A percentile compares a stretch with the other conserved stretches of the same genome.
Conservation (phyloP, 2,797 vertebrate species). For the Staurois parvus region DNA sequence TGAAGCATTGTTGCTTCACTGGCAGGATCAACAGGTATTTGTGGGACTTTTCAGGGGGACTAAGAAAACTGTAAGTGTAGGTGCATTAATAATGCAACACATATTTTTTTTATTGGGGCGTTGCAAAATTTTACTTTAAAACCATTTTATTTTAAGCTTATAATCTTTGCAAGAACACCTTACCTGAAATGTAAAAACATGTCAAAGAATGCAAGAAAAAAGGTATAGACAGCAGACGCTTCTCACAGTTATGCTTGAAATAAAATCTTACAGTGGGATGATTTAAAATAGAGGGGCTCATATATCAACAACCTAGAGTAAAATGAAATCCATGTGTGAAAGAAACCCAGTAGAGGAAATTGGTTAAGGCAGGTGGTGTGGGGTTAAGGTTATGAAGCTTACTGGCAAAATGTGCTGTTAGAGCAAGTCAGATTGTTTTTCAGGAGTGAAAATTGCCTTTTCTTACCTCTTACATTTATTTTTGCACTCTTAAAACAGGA, state of each 20-base stretch:
- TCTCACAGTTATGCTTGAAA: neutral
- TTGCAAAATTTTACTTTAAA: too few species aligned
- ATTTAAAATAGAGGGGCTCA: constrained; percentile 37
- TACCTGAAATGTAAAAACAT: neutral
- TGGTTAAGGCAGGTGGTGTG: constrained; percentile 51
- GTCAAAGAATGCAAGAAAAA: neutral
- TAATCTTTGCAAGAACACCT: neutral
- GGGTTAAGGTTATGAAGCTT: constrained; percentile 40
- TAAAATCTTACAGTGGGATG: constrained; percentile 33
- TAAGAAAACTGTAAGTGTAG: too few species aligned
- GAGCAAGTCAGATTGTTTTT: neutral
- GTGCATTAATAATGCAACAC: too few species aligned
- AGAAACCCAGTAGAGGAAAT: constrained; percentile 51
- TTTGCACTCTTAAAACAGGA: neutral
- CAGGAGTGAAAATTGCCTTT: neutral
- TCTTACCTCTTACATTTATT: neutral
- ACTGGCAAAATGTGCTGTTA: constrained; percentile 30
- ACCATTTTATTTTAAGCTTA: neutral
- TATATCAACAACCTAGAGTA: constrained; percentile 41
- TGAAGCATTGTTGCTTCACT: too few species aligned
- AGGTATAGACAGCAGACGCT: neutral
- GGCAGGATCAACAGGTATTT: too few species aligned
- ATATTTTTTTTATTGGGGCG: too few species aligned
- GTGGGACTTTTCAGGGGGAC: too few species aligned
- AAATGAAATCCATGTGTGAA: constrained; percentile 54